Base-by-base conservation (phyloP, 2,797 vertebrate species). In the Petrocephalus schoutedeni region DNA sequence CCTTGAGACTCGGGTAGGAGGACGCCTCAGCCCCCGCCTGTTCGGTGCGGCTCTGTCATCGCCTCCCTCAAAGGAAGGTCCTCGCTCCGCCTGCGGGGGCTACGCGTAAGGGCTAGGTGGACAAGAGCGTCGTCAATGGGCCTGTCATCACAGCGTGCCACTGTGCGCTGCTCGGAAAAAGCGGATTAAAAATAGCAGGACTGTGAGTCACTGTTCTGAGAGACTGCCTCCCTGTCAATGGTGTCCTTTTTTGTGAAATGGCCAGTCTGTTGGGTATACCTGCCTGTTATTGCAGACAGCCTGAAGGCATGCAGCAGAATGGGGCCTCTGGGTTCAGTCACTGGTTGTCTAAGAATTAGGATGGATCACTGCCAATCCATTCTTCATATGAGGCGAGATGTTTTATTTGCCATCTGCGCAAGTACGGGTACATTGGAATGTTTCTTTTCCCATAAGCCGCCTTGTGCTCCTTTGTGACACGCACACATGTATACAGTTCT, bases 181-280 rank as follows among this genome's bases (percentile, higher is more conserved):
- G 77, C 4, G 7, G 36, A 49, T 77, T 21, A 45, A 51, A 21
- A 61, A 83, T 45, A 32, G 14, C 9, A 19, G 58, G 45, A 53
- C 54, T 83, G 57, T n/a, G 77, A 64, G 41, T 88, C 57, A 84
- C 49, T 53, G 49, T 84, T 84, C 51, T 21, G 45, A 54, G 80
- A 45, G 71, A 77, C 51, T 14, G 45, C 21, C 21, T 84, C 80
- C 10, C 80, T 28, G 36, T 84, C n/a, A 21, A 49, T n/a, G 2
- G 49, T 2, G 21, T 51, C 21, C 49, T 28, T 51, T 84, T 84
- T 84, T 28, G 51, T 28, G n/a, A 84, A 28, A 51, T 54, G 80
- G 16, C 12, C 14, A n/a, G 32, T 77, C 45, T 77, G 36, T 74
- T 45, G 36, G 41, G 71, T 77, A 77, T 45, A 8, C 36, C 41